These are phyloP conservation scores for Coregonus ussuriensis DNA, from an alignment of 2,797 vertebrate species.

Conservation along the genomic window DNA sequence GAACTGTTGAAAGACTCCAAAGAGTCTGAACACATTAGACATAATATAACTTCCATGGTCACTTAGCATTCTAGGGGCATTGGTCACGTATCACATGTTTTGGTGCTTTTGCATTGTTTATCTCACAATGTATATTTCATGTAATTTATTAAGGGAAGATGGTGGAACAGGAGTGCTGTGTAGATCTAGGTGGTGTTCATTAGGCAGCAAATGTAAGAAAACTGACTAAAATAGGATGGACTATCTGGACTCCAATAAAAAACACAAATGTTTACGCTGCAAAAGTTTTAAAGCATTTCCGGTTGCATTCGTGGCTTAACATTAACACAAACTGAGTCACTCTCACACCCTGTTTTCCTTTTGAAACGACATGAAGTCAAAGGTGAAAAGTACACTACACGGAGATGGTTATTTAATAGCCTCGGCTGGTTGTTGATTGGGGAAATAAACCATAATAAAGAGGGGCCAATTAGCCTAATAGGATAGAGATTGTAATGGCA, in stretches of 20 bases:
- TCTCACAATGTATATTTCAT: no score
- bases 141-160: neutral
- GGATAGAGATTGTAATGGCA: conserved; percentile 71
- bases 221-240: neutral
- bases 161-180: neutral
- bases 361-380: conserved; percentile 40
- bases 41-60: no score
- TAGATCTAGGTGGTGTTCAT: neutral
- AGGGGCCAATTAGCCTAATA: conserved; percentile 75
- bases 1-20: no score
- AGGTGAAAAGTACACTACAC: conserved; percentile 50
- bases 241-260: no score
- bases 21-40: no score
- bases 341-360: conserved; percentile 14
- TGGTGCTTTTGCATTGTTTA: no score
- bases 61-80: no score
- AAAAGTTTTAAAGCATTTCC: neutral
- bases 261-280: neutral
- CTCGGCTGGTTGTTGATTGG: conserved; percentile 72
- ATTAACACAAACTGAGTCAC: neutral
- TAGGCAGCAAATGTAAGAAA: neutral
- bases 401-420: conserved; percentile 74
- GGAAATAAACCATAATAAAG: conserved; percentile 59
- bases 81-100: no score
- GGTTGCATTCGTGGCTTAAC: neutral